phyloP scores from a whole-genome alignment of 2,888 invertebrate genomes.

The Pristionchus mayeri region DNA sequence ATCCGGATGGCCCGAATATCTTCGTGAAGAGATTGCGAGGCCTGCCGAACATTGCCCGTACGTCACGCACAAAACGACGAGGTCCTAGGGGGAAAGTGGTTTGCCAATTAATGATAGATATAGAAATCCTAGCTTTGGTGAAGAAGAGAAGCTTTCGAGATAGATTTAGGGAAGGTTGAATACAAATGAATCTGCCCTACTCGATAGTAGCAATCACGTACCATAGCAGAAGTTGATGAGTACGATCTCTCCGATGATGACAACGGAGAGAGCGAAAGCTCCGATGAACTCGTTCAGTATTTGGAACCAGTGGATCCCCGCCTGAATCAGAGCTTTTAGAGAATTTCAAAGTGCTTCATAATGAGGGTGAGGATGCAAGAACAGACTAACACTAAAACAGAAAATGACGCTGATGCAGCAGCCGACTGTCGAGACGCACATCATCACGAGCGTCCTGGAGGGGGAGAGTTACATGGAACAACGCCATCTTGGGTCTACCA shows the following conservation, averaged over 20 bases:
- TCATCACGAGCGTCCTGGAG: slow-evolving; percentile 13
- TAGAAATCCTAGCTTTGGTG: neutral
- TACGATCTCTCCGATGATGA: slow-evolving; percentile 36
- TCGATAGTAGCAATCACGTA: neutral
- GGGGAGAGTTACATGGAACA: too few species aligned
- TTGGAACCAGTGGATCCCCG: slow-evolving; percentile 46
- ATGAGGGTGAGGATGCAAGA: too few species aligned
- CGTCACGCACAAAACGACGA: slow-evolving; percentile 20
- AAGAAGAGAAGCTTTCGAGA: too few species aligned
- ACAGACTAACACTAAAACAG: slow-evolving; percentile 20
- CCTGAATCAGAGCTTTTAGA: neutral
- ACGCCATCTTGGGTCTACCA: too few species aligned
- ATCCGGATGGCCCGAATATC: slow-evolving; percentile 31
- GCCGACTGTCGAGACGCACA: neutral
- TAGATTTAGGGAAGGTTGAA: too few species aligned
- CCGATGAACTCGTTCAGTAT: slow-evolving; percentile 37
- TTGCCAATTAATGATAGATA: too few species aligned
- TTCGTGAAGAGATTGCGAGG: slow-evolving; percentile 24
- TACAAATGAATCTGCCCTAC: too few species aligned
- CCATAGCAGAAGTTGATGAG: slow-evolving; percentile 42
- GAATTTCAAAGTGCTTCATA: too few species aligned
- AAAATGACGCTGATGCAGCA: neutral
- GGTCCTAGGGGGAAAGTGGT: too few species aligned
- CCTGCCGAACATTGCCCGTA: slow-evolving; percentile 25
- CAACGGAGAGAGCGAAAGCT: slow-evolving; percentile 28